phyloP scores from a whole-genome alignment of 2,113 vertebrate species.

The Channa maculata region DNA sequence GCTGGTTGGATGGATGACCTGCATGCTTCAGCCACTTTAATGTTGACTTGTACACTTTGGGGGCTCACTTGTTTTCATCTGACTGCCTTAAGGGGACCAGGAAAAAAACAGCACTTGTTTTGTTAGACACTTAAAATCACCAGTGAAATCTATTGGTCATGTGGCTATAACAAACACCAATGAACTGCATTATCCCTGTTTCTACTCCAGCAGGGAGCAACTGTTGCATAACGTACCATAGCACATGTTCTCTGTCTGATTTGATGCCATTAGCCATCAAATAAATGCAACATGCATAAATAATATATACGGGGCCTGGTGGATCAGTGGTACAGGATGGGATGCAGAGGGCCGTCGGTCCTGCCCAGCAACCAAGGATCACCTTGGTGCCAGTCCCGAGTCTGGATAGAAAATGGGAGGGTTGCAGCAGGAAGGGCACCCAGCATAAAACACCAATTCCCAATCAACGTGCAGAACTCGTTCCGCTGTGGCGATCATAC shows the following conservation, averaged over 20 bases:
- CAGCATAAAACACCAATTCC: too few relatives aligned
- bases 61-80: not conserved
- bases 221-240: not conserved
- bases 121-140: not conserved
- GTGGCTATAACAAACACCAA: not conserved
- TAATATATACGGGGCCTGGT: too few relatives aligned
- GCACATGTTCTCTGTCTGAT: not conserved
- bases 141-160: not conserved
- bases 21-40: constrained; percentile 11
- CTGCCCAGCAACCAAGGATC: too few relatives aligned
- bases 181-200: not conserved
- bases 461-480: too few relatives aligned
- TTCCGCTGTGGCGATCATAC: too few relatives aligned
- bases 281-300: too few relatives aligned
- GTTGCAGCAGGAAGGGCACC: too few relatives aligned
- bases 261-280: too few relatives aligned
- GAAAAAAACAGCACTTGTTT: not conserved
- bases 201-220: not conserved
- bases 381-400: too few relatives aligned
- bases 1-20: constrained; percentile 33
- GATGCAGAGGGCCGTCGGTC: too few relatives aligned
- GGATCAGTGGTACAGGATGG: too few relatives aligned
- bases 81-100: not conserved
- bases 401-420: too few relatives aligned
- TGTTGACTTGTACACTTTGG: not conserved